Base-by-base conservation (phyloP, 1,140 invertebrate genomes). In the Potamilus streckersoni region DNA sequence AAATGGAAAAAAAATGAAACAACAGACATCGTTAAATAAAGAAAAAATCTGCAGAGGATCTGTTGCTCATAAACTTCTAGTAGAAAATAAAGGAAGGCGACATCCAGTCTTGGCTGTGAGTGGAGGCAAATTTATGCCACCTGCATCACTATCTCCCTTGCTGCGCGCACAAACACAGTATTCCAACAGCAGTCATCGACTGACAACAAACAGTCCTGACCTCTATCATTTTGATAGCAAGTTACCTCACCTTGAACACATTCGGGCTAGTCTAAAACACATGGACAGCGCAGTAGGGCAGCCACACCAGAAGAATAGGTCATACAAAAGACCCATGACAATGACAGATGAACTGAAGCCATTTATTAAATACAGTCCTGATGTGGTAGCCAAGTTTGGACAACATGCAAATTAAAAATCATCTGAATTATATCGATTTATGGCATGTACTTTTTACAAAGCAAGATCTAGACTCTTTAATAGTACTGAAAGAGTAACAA, bases 301-400 rank as follows among this genome's bases (percentile, higher is more conserved):
- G 57, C 14, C 27, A 38, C 1, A 63, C 56, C 61, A 70, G 64
- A 38, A 55, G 16, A 74, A 73, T 64, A 16, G 61, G 0, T 68
- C 73, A 5, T 79, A 82, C 27, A 76, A 68, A 19, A 74, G 77
- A 71, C 60, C 80, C 13, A 71, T 76, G 13, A 78, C 80, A 17
- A n/a, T 81, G 19, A 80, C 81, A 14, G 81, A 85, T 14, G 83
- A 85, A 16, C 70, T 84, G 66, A 86, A 85, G 74, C 85, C 86
- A 8, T 85, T 83, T 67, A 83, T 86, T 14, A 87, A 87, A 77
- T 88, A 86, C 73, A 88, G 83, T 70, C 86, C 80, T 2, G 84
- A 84, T 57, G 75, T 77, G 6, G 70, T 71, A 14, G 70, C 70
- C n/a, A 77, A 77, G 31, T 56, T 77, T 61, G 56, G 63, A 17